These are phyloP conservation scores for Drosophila truncata DNA, from an alignment of 1,140 invertebrate genomes.

Conservation along the genomic window DNA sequence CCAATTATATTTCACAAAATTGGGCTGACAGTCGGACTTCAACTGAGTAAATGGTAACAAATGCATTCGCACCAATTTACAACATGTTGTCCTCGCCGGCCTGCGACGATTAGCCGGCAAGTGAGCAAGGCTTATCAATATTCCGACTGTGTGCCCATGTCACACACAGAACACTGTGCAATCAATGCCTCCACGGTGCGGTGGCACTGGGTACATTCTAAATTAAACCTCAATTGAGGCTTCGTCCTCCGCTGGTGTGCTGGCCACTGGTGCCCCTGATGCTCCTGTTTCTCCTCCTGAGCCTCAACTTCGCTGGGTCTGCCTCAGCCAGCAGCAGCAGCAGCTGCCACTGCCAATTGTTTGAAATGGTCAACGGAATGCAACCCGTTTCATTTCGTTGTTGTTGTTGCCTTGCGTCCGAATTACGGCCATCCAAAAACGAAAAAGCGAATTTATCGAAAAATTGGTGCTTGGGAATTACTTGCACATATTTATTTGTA, in stretches of 20 bases:
- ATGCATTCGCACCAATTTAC: slow-evolving; percentile 76
- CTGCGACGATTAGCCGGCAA: slow-evolving; percentile 47
- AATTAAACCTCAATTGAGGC: slow-evolving; percentile 75
- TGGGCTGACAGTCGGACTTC: slow-evolving; percentile 12
- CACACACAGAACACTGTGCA: slow-evolving; percentile 50
- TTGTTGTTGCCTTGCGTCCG: slow-evolving; percentile 31
- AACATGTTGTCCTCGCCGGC: slow-evolving; percentile 34
- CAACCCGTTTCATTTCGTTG: slow-evolving; percentile 74
- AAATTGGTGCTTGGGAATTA: slow-evolving; percentile 50
- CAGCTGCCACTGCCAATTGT: slow-evolving; percentile 62
- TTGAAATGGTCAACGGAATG: slow-evolving; percentile 85
- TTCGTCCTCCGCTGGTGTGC: slow-evolving; percentile 43
- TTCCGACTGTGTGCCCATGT: slow-evolving; percentile 68
- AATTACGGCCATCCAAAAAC: slow-evolving; percentile 57
- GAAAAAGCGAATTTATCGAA: slow-evolving; percentile 47
- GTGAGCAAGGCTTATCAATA: slow-evolving; percentile 72
- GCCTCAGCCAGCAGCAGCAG: no score
- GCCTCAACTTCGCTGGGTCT: neutral
- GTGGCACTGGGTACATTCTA: slow-evolving; percentile 61
- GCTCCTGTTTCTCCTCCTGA: slow-evolving; percentile 6
- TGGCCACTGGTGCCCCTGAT: slow-evolving; percentile 10
- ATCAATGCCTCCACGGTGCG: slow-evolving; percentile 47
- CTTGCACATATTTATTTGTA: slow-evolving; percentile 22
- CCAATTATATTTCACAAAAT: slow-evolving; percentile 20
- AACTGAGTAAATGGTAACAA: slow-evolving; percentile 63